Base-by-base conservation (phyloP, 2,113 vertebrate species). In the Antigone vipio region DNA sequence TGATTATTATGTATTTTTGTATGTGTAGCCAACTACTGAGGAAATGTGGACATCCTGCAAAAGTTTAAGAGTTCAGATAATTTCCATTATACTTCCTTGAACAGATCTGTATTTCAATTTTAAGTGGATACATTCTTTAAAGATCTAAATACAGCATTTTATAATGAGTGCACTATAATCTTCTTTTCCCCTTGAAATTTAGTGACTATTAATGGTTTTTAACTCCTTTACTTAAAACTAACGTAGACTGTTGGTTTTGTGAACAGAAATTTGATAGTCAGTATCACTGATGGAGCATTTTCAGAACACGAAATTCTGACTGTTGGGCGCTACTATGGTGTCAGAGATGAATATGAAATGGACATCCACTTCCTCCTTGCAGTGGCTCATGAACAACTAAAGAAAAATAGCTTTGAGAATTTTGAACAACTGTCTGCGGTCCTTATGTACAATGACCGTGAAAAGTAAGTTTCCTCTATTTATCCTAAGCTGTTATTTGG, bases 281-380 rank as follows among this genome's bases (percentile, higher is more conserved):
- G 83, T 81, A 94, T 98, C 16, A 95, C 94, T 78, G 96, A 45
- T 22, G 97, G 93, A 82, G 94, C 85, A 0, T 97, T 99, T 82
- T 98, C 97, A 29, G 99, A 99, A 44, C 99, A 99, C 8, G 99
- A 99, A 96, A 93, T 99, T 82, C 94, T 99, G 95, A 99, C 98
- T 27, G 96, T 99, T 44, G 98, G 97, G 22, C 98, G 98, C 73
- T 84, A 93, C 78, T 99, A 99, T 55, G 79, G 97, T 6, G 87
- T 96, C 34, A 96, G 73, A 52, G 69, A 98, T 79, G 91, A 96
- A 45, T 67, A 79, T 5, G 95, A 97, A 71, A 58, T 55, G 66
- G 97, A 99, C 23, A 24, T 97, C 63, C 85, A 82, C n/a, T 45
- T 96, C 72, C 96, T 99, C 92, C 91, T 99, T 88, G 97, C 98